phyloP scores from a whole-genome alignment of 2,113 vertebrate species.

The Pachyramphus minor region DNA sequence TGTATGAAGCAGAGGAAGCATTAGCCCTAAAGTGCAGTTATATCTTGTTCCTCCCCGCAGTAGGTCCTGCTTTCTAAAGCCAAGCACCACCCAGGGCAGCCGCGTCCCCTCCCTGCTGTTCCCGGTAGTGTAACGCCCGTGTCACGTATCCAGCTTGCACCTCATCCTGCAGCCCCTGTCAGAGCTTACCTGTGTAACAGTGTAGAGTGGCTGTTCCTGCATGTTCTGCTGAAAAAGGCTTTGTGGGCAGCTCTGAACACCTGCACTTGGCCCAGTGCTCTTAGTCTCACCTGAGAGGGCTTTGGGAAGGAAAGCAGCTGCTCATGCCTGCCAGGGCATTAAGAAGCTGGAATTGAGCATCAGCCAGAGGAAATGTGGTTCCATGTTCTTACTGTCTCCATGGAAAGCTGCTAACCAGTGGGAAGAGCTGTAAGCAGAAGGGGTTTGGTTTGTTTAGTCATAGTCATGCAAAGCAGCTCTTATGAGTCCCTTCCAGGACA shows the following conservation, averaged over 20 bases:
- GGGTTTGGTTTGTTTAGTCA: neutral
- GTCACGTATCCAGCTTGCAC: constrained; percentile 19
- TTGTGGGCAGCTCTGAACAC: constrained; percentile 39
- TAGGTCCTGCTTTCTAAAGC: constrained; percentile 35
- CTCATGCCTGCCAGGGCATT: neutral
- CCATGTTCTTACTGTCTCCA: neutral
- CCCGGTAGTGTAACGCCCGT: neutral
- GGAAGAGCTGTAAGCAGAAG: neutral
- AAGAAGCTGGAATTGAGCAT: neutral
- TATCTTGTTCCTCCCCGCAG: neutral
- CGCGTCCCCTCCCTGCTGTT: neutral
- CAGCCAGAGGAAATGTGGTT: neutral
- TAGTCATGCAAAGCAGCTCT: neutral
- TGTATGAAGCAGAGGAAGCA: neutral
- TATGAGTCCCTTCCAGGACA: neutral
- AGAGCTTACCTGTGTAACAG: constrained; percentile 45
- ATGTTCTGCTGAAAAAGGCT: constrained; percentile 61
- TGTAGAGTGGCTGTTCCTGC: constrained; percentile 40
- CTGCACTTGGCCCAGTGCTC: neutral
- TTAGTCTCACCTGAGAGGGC: neutral
- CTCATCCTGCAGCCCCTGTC: constrained; percentile 4
- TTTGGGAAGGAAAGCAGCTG: neutral
- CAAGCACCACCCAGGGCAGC: neutral
- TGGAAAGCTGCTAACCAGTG: neutral
- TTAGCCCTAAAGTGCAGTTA: constrained; percentile 16